Conservation (phyloP, 2,797 vertebrate genomes). For the Scomberomorus guttatus region DNA sequence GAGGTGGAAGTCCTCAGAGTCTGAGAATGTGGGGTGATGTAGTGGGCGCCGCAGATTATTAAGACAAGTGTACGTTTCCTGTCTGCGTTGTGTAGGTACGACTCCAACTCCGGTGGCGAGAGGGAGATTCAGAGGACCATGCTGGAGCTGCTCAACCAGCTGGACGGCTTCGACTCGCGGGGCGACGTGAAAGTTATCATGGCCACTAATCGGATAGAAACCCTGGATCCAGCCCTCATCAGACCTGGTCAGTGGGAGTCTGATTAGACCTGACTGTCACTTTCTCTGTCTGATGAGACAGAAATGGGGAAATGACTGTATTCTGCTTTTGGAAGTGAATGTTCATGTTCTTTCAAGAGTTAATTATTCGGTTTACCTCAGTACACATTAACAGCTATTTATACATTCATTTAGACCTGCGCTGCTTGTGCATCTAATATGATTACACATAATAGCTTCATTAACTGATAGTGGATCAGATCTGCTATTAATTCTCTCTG, state of each 20-base stretch:
- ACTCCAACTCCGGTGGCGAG: constrained; percentile 97
- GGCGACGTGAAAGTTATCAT: constrained; percentile 99
- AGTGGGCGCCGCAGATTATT: background rate
- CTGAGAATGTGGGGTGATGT: background rate
- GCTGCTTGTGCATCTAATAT: background rate
- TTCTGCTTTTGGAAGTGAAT: constrained; percentile 5
- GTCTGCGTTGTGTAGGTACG: constrained; percentile 86
- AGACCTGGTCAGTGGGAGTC: constrained; percentile 89
- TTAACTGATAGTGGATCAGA: background rate
- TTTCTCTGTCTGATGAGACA: background rate
- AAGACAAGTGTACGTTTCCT: background rate
- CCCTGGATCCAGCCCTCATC: constrained; percentile 96
- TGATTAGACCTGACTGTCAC: background rate
- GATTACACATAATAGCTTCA: background rate
- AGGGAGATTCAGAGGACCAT: constrained; percentile 98
- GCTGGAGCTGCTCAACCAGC: constrained; percentile 96
- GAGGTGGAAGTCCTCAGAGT: background rate
- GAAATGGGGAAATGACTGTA: background rate
- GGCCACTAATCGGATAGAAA: constrained; percentile 99
- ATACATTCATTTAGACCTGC: background rate
- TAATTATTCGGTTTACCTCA: background rate
- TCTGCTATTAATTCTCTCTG: background rate
- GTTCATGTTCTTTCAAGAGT: constrained; percentile 1
- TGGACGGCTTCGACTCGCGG: constrained; percentile 97
- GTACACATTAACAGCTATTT: background rate